These are phyloP conservation scores for Spinus pinus DNA, from an alignment of 2,797 vertebrate species.

Conservation along the genomic window DNA sequence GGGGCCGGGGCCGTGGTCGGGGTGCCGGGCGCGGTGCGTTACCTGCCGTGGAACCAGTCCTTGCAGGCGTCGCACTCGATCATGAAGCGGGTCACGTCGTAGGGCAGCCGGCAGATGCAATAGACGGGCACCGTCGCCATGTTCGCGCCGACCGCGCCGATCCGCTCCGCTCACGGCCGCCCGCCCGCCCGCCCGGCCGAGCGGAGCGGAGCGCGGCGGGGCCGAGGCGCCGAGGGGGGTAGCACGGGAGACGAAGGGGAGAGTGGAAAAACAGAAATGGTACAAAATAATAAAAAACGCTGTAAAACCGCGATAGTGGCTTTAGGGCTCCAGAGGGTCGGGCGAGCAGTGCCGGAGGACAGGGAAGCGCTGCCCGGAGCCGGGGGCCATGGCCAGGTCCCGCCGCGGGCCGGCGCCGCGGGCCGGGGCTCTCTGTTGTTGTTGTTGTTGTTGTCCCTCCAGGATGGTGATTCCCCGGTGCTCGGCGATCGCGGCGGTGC, in stretches of 20 bases:
- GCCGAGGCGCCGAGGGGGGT: neutral
- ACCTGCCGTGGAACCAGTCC: slow-evolving; percentile 99
- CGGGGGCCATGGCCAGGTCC: neutral
- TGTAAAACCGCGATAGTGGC: neutral
- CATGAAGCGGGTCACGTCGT: slow-evolving; percentile 99
- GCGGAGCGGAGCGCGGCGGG: neutral
- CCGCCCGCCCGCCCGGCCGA: neutral
- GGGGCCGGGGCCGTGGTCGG: neutral
- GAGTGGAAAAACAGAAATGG: neutral
- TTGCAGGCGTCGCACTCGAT: slow-evolving; percentile 98
- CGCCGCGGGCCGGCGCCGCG: neutral
- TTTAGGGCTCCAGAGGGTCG: neutral
- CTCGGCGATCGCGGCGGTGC: neutral
- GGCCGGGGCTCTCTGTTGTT: slow-evolving; percentile 3
- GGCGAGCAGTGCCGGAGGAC: neutral
- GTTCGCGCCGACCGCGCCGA: slow-evolving; percentile 33
- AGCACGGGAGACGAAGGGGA: neutral
- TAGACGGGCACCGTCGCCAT: slow-evolving; percentile 99
- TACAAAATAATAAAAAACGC: neutral
- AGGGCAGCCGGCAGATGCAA: slow-evolving; percentile 98
- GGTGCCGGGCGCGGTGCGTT: slow-evolving; percentile 53
- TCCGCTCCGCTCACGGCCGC: neutral
- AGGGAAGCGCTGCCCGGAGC: neutral
- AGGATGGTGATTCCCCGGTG: neutral
- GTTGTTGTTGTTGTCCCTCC: slow-evolving; percentile 14